phyloP scores from a whole-genome alignment of 2,797 vertebrate species.

The Phalanger gymnotis region DNA sequence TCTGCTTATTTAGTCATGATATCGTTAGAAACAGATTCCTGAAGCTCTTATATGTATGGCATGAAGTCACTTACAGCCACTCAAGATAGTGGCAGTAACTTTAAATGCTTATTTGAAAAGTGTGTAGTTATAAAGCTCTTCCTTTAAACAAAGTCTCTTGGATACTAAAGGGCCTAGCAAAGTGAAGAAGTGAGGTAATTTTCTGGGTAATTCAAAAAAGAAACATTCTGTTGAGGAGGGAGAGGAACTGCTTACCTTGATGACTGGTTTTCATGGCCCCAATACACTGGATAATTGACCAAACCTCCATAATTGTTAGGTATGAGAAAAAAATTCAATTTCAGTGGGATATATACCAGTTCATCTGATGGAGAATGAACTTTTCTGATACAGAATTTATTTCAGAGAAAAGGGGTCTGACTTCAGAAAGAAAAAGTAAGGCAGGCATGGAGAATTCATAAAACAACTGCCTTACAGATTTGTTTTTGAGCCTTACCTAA shows the following conservation, averaged over 20 bases:
- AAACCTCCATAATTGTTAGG: slow-evolving; percentile 12
- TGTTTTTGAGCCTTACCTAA: slow-evolving; percentile 33
- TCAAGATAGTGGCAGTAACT: not conserved
- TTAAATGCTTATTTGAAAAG: slow-evolving; percentile 50
- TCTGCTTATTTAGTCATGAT: not conserved
- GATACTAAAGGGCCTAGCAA: slow-evolving; percentile 13
- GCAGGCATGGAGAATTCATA: slow-evolving; percentile 14
- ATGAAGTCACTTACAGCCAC: not conserved
- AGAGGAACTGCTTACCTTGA: not conserved
- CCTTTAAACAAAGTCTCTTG: slow-evolving; percentile 35
- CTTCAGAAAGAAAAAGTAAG: slow-evolving; percentile 39
- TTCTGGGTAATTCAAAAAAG: slow-evolving; percentile 8
- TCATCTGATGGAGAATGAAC: slow-evolving; percentile 29
- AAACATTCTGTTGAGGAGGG: slow-evolving; percentile 25
- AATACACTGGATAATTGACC: slow-evolving; percentile 16
- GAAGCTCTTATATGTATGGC: slow-evolving; percentile 32
- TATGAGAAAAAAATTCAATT: slow-evolving; percentile 43
- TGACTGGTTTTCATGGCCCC: slow-evolving; percentile 13
- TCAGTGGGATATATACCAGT: slow-evolving; percentile 29
- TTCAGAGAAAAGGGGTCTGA: slow-evolving; percentile 12
- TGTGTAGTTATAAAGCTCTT: slow-evolving; percentile 20
- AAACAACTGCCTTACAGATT: slow-evolving; percentile 38
- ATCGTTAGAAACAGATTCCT: not conserved
- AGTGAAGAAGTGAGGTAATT: slow-evolving; percentile 32
- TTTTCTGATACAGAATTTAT: not conserved